These are phyloP conservation scores for Campaea margaritaria DNA, from an alignment of 2,888 invertebrate genomes.

Conservation along the genomic window DNA sequence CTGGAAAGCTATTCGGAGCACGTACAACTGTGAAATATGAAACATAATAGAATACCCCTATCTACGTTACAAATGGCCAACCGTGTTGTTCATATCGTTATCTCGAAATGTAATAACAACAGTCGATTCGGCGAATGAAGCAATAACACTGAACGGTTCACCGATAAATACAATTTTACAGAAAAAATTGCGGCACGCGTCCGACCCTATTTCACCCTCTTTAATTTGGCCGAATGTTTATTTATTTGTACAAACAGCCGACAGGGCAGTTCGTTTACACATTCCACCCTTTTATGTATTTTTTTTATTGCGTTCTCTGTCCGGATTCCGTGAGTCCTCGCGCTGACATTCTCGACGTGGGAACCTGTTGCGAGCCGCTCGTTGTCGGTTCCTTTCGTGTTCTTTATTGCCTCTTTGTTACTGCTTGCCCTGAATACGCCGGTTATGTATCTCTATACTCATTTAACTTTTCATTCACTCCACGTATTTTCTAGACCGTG, in stretches of 20 bases:
- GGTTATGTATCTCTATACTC: slow-evolving; percentile 5
- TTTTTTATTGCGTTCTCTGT: slow-evolving; percentile 46
- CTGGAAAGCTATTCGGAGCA: slow-evolving; percentile 21
- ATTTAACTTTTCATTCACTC: slow-evolving; percentile 18
- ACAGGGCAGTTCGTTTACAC: slow-evolving; percentile 68
- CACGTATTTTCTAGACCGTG: background rate
- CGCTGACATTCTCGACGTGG: slow-evolving; percentile 39
- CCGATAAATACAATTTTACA: slow-evolving; percentile 55
- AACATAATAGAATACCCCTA: slow-evolving; percentile 30
- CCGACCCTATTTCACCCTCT: slow-evolving; percentile 58
- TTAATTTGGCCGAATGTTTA: slow-evolving; percentile 77
- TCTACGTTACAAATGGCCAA: slow-evolving; percentile 25
- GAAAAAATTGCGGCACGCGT: slow-evolving; percentile 52
- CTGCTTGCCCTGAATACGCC: slow-evolving; percentile 30
- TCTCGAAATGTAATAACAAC: slow-evolving; percentile 37
- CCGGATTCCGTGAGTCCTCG: slow-evolving; percentile 41
- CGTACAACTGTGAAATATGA: slow-evolving; percentile 28
- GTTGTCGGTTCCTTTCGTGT: slow-evolving; percentile 35
- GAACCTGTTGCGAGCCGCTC: slow-evolving; percentile 45
- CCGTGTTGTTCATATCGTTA: slow-evolving; percentile 36
- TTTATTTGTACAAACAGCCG: slow-evolving; percentile 71
- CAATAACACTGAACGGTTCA: slow-evolving; percentile 48
- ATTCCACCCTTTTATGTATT: slow-evolving; percentile 64
- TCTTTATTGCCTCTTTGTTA: slow-evolving; percentile 40
- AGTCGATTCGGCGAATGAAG: slow-evolving; percentile 47